Base-by-base conservation (phyloP, 2,113 vertebrate genomes). In the Numida meleagris region DNA sequence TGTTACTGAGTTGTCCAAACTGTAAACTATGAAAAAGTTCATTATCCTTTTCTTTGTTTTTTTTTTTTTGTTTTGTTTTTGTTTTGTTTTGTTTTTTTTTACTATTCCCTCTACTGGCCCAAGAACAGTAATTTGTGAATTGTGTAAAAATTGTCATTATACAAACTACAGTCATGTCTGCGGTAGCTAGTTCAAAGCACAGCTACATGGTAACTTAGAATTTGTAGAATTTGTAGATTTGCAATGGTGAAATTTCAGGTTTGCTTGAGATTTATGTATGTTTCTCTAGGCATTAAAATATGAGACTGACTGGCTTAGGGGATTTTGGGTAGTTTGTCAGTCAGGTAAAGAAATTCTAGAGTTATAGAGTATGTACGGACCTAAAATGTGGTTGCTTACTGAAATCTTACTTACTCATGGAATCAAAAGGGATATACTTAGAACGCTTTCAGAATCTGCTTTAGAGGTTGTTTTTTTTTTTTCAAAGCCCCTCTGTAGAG, bases 401-500 rank as follows among this genome's bases (percentile, higher is more conserved):
- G n/a, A 38, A 58, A 72, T 14, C 20, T 59, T 53, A 25, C 12
- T 65, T 27, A 18, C 3, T 38, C 17, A 12, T 16, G 46, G 16
- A 19, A 27, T 17, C 62, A 82, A 29, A 89, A 71, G 19, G 36
- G 12, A 50, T 20, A 11, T 42, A 13, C 38, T 72, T 86, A 43
- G 59, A 78, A 45, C 18, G 29, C 3, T 38, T 77, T 50, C 27
- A 33, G 8, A 46, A 31, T 68, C 48, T 80, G 36, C 1, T 63
- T 82, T 50, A 67, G 21, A 58, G 9, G 8, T 78, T 29, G 9
- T 29, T 65, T 72, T 34, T n/a, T n/a, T n/a, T n/a, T n/a, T n/a
- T n/a, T 53, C 18, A 55, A 31, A 74, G 8, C 12, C n/a, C n/a
- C n/a, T 57, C 25, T 53, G 0, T 1, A 31, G 6, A 11, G 18